Evolutionary conservation across 2,113 vertebrate genomes (phyloP).

Genomic region (Tragelaphus scriptus): DNA sequence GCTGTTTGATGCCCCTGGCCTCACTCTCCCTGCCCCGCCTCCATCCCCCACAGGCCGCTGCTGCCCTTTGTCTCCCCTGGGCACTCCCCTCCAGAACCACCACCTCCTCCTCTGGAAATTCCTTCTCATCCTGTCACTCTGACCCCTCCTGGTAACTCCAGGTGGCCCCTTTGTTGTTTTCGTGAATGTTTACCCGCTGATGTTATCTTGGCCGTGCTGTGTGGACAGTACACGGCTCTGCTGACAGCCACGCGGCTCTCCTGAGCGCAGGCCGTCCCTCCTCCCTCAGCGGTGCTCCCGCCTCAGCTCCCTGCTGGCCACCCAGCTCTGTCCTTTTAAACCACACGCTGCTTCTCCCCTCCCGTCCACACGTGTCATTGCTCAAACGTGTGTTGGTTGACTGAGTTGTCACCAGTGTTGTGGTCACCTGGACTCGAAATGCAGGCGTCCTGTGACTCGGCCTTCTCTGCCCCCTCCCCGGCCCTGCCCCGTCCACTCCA

Average conservation of each 20-base stretch:
- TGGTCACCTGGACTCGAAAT: background rate
- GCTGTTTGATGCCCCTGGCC: background rate
- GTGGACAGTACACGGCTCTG: fast-evolving
- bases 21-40: background rate
- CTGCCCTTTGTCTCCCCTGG: background rate
- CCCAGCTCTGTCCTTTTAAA: fast-evolving
- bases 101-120: background rate
- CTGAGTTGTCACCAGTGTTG: too few species aligned
- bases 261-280: background rate
- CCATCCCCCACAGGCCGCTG: fast-evolving
- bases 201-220: too few species aligned
- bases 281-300: fast-evolving
- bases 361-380: fast-evolving
- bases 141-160: background rate
- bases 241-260: fast-evolving
- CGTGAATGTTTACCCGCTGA: background rate
- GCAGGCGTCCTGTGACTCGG: background rate
- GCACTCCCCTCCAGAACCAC: background rate
- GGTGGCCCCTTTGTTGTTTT: background rate
- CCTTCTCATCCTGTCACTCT: background rate
- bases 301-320: background rate
- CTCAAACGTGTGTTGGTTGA: too few species aligned
- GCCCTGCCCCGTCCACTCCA: fast-evolving
- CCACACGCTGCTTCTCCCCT: fast-evolving
- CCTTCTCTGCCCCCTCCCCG: fast-evolving